These are phyloP conservation scores for Leptinotarsa juncta DNA, from an alignment of 2,888 invertebrate species.

Conservation along the genomic window DNA sequence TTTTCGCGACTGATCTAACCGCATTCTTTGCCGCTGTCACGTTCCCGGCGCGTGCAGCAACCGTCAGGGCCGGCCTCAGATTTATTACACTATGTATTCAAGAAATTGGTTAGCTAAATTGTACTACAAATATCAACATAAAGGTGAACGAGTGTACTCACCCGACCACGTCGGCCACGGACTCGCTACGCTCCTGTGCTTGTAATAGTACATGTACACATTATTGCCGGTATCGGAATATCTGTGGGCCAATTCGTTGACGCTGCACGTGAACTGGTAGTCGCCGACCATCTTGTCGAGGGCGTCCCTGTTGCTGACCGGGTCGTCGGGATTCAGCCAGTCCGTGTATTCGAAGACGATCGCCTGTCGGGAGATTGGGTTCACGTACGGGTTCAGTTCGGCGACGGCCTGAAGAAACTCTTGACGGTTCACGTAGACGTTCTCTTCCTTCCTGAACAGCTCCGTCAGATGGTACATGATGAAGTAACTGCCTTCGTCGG, in stretches of 20 bases:
- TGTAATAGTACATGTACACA: slow-evolving; percentile 93
- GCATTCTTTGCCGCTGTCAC: too few species aligned
- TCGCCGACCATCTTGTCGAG: slow-evolving; percentile 95
- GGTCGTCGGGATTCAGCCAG: slow-evolving; percentile 89
- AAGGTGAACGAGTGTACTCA: slow-evolving; percentile 17
- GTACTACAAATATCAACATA: too few species aligned
- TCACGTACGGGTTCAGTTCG: slow-evolving; percentile 86
- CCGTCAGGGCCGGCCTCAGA: too few species aligned
- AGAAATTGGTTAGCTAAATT: too few species aligned
- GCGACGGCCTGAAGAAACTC: slow-evolving; percentile 84
- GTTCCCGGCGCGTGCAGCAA: too few species aligned
- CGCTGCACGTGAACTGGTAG: slow-evolving; percentile 94
- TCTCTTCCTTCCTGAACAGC: slow-evolving; percentile 85
- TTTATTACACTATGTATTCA: too few species aligned
- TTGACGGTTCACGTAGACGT: slow-evolving; percentile 82
- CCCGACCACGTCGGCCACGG: slow-evolving; percentile 96
- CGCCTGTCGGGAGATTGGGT: slow-evolving; percentile 84
- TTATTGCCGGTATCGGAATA: slow-evolving; percentile 91
- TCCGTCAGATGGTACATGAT: slow-evolving; percentile 92
- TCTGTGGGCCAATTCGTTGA: slow-evolving; percentile 90
- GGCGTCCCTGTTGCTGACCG: slow-evolving; percentile 83
- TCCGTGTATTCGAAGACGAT: slow-evolving; percentile 94
- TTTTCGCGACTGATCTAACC: too few species aligned
- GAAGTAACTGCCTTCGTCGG: slow-evolving; percentile 94
- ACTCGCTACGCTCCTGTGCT: slow-evolving; percentile 80